Base-by-base conservation (phyloP, 2,888 invertebrate genomes). In the Neoaliturus tenellus region DNA sequence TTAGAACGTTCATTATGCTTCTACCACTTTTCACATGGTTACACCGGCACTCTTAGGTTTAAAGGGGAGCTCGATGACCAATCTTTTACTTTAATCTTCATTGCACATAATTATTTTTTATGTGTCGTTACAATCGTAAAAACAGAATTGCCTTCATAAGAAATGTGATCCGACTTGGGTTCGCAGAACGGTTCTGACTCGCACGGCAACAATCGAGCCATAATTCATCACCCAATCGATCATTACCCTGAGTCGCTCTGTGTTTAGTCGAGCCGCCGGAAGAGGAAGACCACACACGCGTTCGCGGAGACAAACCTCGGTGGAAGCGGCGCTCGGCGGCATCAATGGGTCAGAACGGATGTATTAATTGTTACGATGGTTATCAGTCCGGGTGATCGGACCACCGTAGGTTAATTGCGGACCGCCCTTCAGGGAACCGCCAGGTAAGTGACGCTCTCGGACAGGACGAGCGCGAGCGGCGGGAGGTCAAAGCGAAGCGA, bases 341-440 rank as follows among this genome's bases (percentile, higher is more conserved):
- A 35, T 41, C 39, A 23, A 35, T 33, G 3, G 41, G 71, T 23
- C 41, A 23, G 75, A 41, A 41, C 41, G 75, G 75, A 75, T 75
- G 75, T 75, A 75, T 75, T 75, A 75, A 75, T 75, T 73, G 69
- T 69, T 71, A 48, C 75, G 75, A 75, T 75, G 75, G 39, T 44
- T 75, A 75, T 75, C 75, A 44, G 75, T 5, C 3, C 28, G 35
- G 71, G 35, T 41, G 12, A 75, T 44, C 44, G 75, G 75, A 75
- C 75, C 75, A 75, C 75, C 75, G 75, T 23, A 35, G 44, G 4
- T 41, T 44, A 75, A 75, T 75, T 75, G 71, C 6, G 39, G 71
- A 23, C 20, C 39, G 71, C 33, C 31, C 33, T 35, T 33, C 67
- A 67, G 5, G 67, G 35, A 33, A 67, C 48, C 48, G 48, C 8